phyloP scores from a whole-genome alignment of 37 sponge, comb jelly and placozoan species.

The Tethya wilhelma region DNA sequence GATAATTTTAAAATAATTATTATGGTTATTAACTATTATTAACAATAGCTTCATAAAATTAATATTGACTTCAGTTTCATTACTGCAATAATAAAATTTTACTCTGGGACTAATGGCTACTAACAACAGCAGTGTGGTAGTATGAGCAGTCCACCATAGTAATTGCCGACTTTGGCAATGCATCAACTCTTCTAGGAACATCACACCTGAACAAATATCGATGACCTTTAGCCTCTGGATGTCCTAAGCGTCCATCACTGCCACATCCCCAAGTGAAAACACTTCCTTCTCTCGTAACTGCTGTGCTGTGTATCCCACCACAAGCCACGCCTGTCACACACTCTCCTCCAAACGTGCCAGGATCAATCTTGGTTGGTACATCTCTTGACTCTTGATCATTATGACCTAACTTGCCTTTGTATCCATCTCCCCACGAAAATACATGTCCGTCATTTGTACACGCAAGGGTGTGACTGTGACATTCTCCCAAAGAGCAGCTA shows the following conservation, averaged over 20 bases:
- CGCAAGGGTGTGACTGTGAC: constrained; percentile 76
- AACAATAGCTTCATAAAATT: no score
- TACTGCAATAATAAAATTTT: no score
- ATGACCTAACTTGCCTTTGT: constrained; percentile 70
- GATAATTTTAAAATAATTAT: no score
- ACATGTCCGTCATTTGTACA: constrained; percentile 66
- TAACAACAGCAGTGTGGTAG: constrained; percentile 57
- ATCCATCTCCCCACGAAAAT: constrained; percentile 83
- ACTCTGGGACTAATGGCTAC: no score
- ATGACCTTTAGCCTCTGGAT: constrained; percentile 72
- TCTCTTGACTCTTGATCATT: constrained; percentile 32
- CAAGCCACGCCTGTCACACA: constrained; percentile 31
- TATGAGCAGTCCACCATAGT: constrained; percentile 53
- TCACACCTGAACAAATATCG: constrained; percentile 60
- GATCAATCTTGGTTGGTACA: constrained; percentile 37
- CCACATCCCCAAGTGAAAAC: constrained; percentile 82
- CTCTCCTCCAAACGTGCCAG: constrained; percentile 25
- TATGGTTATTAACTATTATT: no score
- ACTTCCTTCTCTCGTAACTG: constrained; percentile 38
- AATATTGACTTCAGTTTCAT: no score
- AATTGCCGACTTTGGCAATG: constrained; percentile 1
- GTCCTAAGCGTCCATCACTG: constrained; percentile 73
- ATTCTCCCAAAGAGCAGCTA: constrained; percentile 75
- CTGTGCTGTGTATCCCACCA: constrained; percentile 73
- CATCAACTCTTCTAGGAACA: constrained; percentile 53